phyloP scores from a whole-genome alignment of 2,797 vertebrate genomes.

The Eremophila alpestris region DNA sequence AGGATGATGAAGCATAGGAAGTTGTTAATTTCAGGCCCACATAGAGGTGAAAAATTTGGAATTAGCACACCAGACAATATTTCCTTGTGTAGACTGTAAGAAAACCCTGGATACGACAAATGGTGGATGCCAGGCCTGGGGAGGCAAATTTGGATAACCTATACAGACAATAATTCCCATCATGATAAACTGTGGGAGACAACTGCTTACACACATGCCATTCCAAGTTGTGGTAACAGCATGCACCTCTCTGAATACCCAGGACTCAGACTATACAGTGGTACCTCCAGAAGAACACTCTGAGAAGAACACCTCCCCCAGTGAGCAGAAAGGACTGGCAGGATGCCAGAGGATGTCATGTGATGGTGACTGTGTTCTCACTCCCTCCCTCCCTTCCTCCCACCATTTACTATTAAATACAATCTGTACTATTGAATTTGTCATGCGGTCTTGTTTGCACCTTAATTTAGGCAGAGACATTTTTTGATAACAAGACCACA shows the following conservation, averaged over 20 bases:
- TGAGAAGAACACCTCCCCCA: background rate
- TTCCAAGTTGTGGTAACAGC: background rate
- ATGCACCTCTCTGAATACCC: too few relatives aligned
- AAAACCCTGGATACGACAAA: background rate
- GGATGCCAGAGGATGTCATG: background rate
- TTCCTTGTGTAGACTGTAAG: background rate
- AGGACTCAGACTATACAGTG: background rate
- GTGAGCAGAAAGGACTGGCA: background rate
- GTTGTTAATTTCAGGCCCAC: background rate
- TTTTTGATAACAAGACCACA: background rate
- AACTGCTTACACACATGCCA: background rate
- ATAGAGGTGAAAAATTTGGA: background rate
- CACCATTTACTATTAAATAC: background rate
- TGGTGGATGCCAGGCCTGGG: background rate
- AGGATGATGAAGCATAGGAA: background rate
- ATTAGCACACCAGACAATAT: background rate
- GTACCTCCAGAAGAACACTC: background rate
- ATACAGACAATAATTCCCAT: background rate
- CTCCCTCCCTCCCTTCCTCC: background rate
- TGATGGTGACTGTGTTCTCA: background rate
- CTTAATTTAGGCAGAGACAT: background rate
- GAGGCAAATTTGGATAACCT: background rate
- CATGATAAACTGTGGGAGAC: background rate
- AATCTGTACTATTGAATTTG: background rate
- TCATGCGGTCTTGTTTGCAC: background rate